Base-by-base conservation (phyloP, 2,113 vertebrate genomes). In the Miniopterus natalensis region DNA sequence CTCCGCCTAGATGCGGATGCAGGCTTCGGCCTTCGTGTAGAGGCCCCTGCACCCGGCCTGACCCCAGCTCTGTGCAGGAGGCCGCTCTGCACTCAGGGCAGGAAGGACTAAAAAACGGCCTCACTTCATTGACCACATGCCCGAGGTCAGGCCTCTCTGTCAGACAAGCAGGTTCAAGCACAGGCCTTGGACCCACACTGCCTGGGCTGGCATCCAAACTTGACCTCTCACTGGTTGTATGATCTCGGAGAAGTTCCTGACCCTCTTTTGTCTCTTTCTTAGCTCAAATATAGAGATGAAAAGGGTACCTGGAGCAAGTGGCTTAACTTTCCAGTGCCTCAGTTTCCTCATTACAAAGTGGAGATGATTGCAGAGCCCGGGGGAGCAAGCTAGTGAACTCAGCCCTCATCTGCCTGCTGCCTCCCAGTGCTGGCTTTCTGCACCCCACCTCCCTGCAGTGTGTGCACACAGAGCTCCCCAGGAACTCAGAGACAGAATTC, bases 371-470 rank as follows among this genome's bases (percentile, higher is more conserved):
- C 57, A 20, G 75, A 25, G 25, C 23, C n/a, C 2, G 0, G 42
- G 8, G 9, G 0, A 47, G 36, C 8, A 6, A 18, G 11, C 45
- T n/a, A 1, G 9, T 1, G 13, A 47, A 4, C 0, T 0, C 77
- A 68, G 25, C 45, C 8, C 27, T 8, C 3, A 1, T 27, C n/a
- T 2, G 15, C 29, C 17, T 2, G 15, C 27, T 42, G 18, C 15
- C 71, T 51, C 49, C 47, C 57, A 0, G 3, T 0, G 10, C 84
- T 80, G 65, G 25, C 65, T 83, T 11, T 14, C 63, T 5, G 13
- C 0, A 0, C 21, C 10, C 51, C 10, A 1, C 20, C 61, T 77
- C 17, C 0, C 12, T 2, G 31, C 9, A 31, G 10, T 18, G 8
- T 61, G 81, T 27, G 55, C 47, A n/a, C 36, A 13, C 47, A 40